Base-by-base conservation (phyloP, 1,140 invertebrate genomes). In the Dufourea novaeangliae region DNA sequence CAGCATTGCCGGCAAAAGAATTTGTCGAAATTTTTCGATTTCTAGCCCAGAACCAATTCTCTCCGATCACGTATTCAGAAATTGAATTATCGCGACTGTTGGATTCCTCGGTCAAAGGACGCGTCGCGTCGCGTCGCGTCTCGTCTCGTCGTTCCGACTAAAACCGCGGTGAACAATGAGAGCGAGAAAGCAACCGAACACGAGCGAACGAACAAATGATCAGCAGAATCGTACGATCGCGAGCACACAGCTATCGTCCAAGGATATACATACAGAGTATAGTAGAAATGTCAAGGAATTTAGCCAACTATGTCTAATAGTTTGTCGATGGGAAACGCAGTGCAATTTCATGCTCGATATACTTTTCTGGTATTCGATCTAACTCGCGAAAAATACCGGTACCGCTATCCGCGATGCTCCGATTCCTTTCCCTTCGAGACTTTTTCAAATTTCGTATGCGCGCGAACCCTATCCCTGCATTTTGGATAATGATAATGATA, bases 271-370 rank as follows among this genome's bases (percentile, higher is more conserved):
- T n/a, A n/a, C n/a, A n/a, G n/a, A n/a, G n/a, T 72, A n/a, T 52
- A 25, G 27, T 59, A n/a, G 10, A 7, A 54, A 50, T 32, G 70
- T 12, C 32, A 50, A 14, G 34, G 17, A 72, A 50, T n/a, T 62
- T 27, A 7, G 8, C 34, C 27, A 32, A 44, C 54, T n/a, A n/a
- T n/a, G 1, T 50, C 4, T n/a, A n/a, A n/a, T n/a, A 62, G 56
- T 20, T 69, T 44, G 10, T 37, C 66, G 72, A 72, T 85, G 81
- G 74, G 85, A 86, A 86, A 77, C 79, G 41, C 85, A 83, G 80
- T 82, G n/a, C n/a, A 78, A 87, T 87, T 87, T 88, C 80, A 83
- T 86, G 83, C 76, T 77, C 80, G 68, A 83, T 86, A 80, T 75
- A 79, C 77, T 83, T 85, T 82, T 83, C 54, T 68, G 56, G 61